Evolutionary conservation across 2,797 vertebrate species (phyloP).

Genomic region (Hypotaenidia philippensis): DNA sequence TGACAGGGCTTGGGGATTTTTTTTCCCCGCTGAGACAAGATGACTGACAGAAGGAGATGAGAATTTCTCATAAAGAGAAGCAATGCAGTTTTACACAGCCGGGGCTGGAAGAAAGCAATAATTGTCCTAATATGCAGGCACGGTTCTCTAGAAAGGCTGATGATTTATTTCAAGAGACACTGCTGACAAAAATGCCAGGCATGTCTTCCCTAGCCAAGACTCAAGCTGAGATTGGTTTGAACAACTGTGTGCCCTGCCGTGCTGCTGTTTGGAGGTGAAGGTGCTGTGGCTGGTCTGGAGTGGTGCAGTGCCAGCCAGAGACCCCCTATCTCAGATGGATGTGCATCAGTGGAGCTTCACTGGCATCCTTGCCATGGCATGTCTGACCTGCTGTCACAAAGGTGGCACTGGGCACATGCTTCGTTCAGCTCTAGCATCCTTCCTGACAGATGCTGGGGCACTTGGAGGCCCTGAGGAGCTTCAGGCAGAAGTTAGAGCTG

Average conservation of each 20-base stretch:
- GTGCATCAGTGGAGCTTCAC: not conserved
- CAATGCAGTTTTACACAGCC: not conserved
- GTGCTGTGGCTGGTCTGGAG: accelerated
- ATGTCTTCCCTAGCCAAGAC: not conserved
- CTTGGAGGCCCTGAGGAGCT: not conserved
- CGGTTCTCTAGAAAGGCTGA: not conserved
- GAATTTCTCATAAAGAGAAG: conserved; percentile 47
- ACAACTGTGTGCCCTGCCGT: not conserved
- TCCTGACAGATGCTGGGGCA: not conserved
- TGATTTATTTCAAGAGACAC: conserved; percentile 33
- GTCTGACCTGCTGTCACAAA: not conserved
- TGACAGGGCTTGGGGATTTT: conserved; percentile 8
- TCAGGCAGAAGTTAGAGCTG: not conserved
- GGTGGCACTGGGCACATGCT: not conserved
- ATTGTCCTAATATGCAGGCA: conserved; percentile 15
- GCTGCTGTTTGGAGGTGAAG: not conserved
- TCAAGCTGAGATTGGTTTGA: not conserved
- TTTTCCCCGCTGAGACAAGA: not conserved
- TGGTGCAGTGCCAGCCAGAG: not conserved
- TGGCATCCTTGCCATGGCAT: not conserved
- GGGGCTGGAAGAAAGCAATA: conserved; percentile 29
- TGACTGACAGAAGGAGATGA: conserved; percentile 58
- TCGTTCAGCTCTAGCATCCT: not conserved
- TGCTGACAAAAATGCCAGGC: not conserved
- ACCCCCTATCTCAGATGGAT: accelerated